phyloP scores from a whole-genome alignment of 1,140 invertebrate species.

The Ericerus pela region DNA sequence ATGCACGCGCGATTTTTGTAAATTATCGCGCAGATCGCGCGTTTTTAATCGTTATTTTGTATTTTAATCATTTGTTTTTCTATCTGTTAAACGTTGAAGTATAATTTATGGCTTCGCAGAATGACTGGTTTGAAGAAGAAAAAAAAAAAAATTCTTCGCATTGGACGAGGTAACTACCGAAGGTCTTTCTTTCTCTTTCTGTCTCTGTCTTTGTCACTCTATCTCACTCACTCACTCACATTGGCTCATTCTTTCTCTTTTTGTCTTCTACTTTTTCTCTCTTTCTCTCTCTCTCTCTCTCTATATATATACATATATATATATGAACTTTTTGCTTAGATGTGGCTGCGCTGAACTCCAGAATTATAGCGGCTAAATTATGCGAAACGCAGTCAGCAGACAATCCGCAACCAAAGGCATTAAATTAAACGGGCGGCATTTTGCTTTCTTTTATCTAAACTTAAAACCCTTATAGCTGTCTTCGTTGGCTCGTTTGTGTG shows the following conservation, averaged over 20 bases:
- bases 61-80: constrained; percentile 12
- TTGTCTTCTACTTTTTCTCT: too few relatives aligned
- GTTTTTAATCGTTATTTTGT: constrained; percentile 10
- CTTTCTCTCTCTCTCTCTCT: too few relatives aligned
- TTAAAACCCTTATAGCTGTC: constrained; percentile 10
- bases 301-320: too few relatives aligned
- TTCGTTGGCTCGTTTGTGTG: too few relatives aligned
- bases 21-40: constrained; percentile 9
- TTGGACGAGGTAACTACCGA: constrained; percentile 9
- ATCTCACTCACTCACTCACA: too few relatives aligned
- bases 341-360: constrained; percentile 5
- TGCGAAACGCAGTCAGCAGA: constrained; percentile 6
- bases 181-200: too few relatives aligned
- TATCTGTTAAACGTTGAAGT: constrained; percentile 10
- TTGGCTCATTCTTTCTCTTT: too few relatives aligned
- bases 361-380: constrained; percentile 11
- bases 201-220: too few relatives aligned
- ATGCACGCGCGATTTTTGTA: background rate
- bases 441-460: constrained; percentile 10
- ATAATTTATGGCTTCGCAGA: constrained; percentile 10
- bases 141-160: constrained; percentile 9
- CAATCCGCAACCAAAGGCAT: constrained; percentile 10
- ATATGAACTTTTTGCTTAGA: too few relatives aligned
- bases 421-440: constrained; percentile 12
- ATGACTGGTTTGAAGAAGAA: constrained; percentile 12